phyloP scores from a whole-genome alignment of 1,140 invertebrate species.

The Batillaria attramentaria region DNA sequence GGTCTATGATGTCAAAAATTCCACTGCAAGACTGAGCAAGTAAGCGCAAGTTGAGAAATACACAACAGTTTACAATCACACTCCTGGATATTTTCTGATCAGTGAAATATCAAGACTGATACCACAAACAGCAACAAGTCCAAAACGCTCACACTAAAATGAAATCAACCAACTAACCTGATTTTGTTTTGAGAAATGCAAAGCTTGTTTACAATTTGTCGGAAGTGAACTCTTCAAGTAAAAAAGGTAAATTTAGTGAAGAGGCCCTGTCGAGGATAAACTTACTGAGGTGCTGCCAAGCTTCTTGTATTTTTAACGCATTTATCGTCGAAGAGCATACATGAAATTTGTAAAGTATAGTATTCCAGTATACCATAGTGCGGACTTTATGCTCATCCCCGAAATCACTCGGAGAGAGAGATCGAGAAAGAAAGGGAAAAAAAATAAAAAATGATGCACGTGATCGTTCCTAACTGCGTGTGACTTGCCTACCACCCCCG shows the following conservation, averaged over 20 bases:
- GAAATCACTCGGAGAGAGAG: not conserved
- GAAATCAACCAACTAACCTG: not conserved
- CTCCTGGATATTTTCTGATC: not conserved
- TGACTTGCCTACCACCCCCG: no score
- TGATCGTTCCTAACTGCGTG: no score
- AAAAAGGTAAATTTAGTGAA: not conserved
- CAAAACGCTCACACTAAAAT: not conserved
- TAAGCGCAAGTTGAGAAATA: not conserved
- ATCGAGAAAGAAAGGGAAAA: not conserved
- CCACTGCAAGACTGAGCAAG: not conserved
- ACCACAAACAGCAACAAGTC: not conserved
- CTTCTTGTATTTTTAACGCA: not conserved
- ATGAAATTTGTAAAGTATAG: not conserved
- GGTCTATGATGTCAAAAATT: not conserved
- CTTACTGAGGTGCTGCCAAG: not conserved
- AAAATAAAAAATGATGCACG: no score
- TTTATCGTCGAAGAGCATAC: not conserved
- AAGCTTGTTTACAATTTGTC: constrained; percentile 28
- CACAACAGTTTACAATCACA: no score
- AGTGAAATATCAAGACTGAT: not conserved
- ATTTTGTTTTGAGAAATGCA: not conserved
- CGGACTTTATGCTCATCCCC: not conserved
- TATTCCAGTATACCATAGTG: not conserved
- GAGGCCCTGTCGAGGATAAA: not conserved
- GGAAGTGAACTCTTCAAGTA: constrained; percentile 5